Percentiles rank a stretch among this genome's conserved stretches.
phyloP scores from a whole-genome alignment of 2,113 vertebrate species.

The Electrona antarctica region DNA sequence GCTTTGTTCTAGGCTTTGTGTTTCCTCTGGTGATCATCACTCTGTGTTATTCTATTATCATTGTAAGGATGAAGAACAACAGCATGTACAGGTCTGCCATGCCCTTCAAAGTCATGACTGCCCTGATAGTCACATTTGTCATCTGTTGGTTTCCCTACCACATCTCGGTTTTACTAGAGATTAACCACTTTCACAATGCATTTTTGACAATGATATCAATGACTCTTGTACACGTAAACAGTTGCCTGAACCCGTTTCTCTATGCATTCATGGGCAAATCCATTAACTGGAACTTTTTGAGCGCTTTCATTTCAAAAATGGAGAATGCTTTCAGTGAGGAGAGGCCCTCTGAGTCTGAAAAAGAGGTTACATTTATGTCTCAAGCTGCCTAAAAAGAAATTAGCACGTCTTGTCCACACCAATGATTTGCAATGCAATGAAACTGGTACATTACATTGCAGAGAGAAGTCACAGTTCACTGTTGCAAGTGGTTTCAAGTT shows the following conservation, averaged over 20 bases:
- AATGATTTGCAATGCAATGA: background rate
- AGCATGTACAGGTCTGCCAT: conserved; percentile 1
- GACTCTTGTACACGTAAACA: conserved; percentile 74
- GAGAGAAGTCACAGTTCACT: too few species aligned
- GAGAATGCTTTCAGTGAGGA: conserved; percentile 70
- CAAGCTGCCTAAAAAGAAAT: background rate
- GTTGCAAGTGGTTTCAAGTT: too few species aligned
- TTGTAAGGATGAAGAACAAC: background rate
- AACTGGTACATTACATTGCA: background rate
- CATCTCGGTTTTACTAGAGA: conserved; percentile 3
- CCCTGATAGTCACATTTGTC: background rate
- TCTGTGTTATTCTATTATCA: conserved; percentile 15
- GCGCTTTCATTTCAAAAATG: too few species aligned
- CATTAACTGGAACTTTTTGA: too few species aligned
- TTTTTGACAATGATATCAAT: conserved; percentile 68
- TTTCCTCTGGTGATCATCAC: conserved; percentile 4
- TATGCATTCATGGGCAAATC: too few species aligned
- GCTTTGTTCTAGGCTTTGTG: conserved; percentile 12
- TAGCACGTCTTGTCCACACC: background rate
- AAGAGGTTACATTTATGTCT: background rate
- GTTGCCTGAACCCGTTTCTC: conserved; percentile 76
- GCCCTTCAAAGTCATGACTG: conserved; percentile 17
- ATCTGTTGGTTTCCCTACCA: conserved; percentile 35
- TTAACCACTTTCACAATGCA: conserved; percentile 12
- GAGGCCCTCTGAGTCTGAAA: too few species aligned